Evolutionary conservation across 2,113 vertebrate genomes (phyloP).

Genomic region (Ammospiza nelsoni): DNA sequence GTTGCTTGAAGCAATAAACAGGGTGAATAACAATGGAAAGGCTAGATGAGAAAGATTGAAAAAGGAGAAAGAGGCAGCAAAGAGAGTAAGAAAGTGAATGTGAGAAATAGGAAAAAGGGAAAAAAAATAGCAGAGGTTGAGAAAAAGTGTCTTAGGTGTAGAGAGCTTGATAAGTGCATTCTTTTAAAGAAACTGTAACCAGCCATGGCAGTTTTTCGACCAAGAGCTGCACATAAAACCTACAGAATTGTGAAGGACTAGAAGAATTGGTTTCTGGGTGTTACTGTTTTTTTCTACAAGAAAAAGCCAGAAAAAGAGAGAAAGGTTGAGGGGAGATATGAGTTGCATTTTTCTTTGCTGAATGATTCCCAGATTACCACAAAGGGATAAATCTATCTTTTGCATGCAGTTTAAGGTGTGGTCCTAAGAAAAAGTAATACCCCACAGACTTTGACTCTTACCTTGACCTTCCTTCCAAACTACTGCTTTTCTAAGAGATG

Average conservation of each 20-base stretch:
- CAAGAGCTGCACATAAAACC: background rate
- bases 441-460: background rate
- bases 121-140: constrained; percentile 21
- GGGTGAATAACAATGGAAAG: constrained; percentile 91
- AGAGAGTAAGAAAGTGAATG: constrained; percentile 74
- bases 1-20: constrained; percentile 91
- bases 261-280: constrained; percentile 3
- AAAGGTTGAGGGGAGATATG: background rate
- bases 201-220: constrained; percentile 48
- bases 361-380: background rate
- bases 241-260: background rate
- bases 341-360: background rate
- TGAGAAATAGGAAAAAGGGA: constrained; percentile 54
- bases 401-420: background rate
- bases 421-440: background rate
- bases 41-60: constrained; percentile 79
- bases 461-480: background rate
- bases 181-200: constrained; percentile 41
- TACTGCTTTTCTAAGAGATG: background rate
- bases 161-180: constrained; percentile 49
- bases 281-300: background rate
- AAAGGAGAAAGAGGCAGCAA: constrained; percentile 73
- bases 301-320: background rate
- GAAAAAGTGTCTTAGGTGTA: constrained; percentile 50
- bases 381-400: background rate